Base-by-base conservation (phyloP, 2,888 invertebrate genomes). In the Baccha elongata region DNA sequence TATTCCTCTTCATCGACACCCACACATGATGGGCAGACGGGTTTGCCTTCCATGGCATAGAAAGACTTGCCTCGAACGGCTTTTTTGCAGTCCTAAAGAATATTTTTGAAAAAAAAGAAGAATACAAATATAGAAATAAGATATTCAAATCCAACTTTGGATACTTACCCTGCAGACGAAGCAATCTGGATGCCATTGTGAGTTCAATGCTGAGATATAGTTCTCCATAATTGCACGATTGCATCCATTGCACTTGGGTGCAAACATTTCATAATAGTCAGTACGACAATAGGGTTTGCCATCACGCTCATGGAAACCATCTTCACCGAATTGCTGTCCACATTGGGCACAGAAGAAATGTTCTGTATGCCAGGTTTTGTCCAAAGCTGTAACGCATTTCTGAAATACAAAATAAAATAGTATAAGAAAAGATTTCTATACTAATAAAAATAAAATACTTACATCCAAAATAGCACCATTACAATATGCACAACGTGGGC, bases 331-430 rank as follows among this genome's bases (percentile, higher is more conserved):
- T 89, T 97, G 97, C 89, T 97, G 96, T 46, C 98, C 98, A 90
- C 99, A 99, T 89, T 98, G 97, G 85, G 97, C 97, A 92, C 99
- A 99, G 93, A 98, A 97, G 93, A 99, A 99, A 92, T 99, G 99
- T 91, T 99, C 99, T 88, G 98, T 98, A 90, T 99, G 99, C 98
- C 98, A 99, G 85, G 98, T 98, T 91, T 97, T 97, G 91, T 98
- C 98, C 90, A 99, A 91, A 8, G 99, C 99, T 1, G 98, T 98
- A 84, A 99, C 97, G 92, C 99, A 99, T 97, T 99, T 98, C 98
- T 98, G 93, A 73, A 93, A 93, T 87, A 87, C 88, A 86, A 87
- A 86, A 55, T 58, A 74, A 52, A n/a, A 53, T 13, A 26, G 17
- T 21, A 7, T 21, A 13, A 26, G 15, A 32, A 35, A n/a, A 50